A percentile compares a stretch with the other conserved stretches of the same genome.
Conservation (phyloP, 2,888 invertebrate genomes). For the Acleris literana region DNA sequence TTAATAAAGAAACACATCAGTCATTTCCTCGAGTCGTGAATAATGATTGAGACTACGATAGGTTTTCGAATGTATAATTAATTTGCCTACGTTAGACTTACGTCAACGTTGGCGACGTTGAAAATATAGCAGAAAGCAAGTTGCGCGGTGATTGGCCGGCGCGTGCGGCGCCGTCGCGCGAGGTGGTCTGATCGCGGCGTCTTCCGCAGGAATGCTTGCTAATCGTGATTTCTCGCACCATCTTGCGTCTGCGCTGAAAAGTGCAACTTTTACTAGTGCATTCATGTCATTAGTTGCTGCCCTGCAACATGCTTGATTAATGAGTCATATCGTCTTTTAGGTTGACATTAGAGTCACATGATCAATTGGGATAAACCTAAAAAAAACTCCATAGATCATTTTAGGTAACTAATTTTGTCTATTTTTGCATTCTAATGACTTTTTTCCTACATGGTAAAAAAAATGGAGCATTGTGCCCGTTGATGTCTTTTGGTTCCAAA, state of each 20-base stretch:
- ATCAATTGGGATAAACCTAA: too few relatives aligned
- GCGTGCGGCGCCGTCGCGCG: constrained; percentile 32
- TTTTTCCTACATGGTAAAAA: too few relatives aligned
- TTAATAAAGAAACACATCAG: neutral
- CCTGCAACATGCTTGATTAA: neutral
- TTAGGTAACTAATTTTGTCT: too few relatives aligned
- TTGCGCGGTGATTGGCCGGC: constrained; percentile 33
- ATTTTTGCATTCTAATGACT: too few relatives aligned
- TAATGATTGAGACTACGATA: constrained; percentile 12
- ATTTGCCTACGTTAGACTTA: constrained; percentile 13
- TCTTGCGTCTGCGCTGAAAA: constrained; percentile 42
- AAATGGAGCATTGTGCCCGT: too few relatives aligned
- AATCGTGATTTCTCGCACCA: constrained; percentile 30
- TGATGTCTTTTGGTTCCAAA: too few relatives aligned
- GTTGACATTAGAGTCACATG: too few relatives aligned
- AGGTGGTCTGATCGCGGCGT: constrained; percentile 54
- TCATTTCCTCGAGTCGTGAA: neutral
- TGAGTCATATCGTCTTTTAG: constrained; percentile 1
- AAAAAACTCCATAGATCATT: too few relatives aligned
- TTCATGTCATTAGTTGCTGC: constrained; percentile 26
- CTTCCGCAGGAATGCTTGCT: constrained; percentile 51
- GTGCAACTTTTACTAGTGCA: constrained; percentile 42
- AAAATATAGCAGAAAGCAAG: constrained; percentile 22
- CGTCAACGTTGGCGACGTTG: constrained; percentile 6
- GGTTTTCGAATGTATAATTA: constrained; percentile 20